Conservation (phyloP, 1,140 invertebrate genomes). For the Drosophila micromelanica region DNA sequence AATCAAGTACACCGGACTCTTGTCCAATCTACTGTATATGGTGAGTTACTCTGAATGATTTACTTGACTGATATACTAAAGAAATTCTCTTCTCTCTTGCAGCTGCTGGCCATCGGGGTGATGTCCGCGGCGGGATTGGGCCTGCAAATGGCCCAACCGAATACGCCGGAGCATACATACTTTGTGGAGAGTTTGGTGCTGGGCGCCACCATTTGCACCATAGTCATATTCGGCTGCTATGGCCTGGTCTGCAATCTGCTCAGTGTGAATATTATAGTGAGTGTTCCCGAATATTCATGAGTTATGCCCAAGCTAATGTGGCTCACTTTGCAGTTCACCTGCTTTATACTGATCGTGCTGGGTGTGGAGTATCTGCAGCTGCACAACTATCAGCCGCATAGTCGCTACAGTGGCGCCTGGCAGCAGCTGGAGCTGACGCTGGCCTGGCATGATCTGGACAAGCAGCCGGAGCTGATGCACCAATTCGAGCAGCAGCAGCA, state of each 20-base stretch:
- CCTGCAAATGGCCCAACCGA: constrained; percentile 63
- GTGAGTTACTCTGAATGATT: constrained; percentile 35
- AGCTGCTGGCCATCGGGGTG: constrained; percentile 71
- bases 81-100: not conserved
- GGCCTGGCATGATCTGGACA: constrained; percentile 62
- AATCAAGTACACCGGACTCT: constrained; percentile 69
- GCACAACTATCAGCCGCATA: constrained; percentile 63
- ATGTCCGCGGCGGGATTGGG: constrained; percentile 67
- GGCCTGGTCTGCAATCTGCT: constrained; percentile 69
- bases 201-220: constrained; percentile 73
- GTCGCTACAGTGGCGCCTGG: constrained; percentile 40
- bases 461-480: constrained; percentile 59
- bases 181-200: constrained; percentile 74
- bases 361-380: constrained; percentile 72
- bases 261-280: constrained; percentile 72
- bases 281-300: not conserved
- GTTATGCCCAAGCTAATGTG: not conserved
- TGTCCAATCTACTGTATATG: constrained; percentile 76
- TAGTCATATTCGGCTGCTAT: constrained; percentile 77
- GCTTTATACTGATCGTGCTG: constrained; percentile 69
- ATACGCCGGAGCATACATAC: constrained; percentile 75
- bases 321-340: constrained; percentile 48
- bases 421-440: constrained; percentile 65
- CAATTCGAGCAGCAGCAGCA: constrained; percentile 49
- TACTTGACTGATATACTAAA: not conserved